phyloP scores from a whole-genome alignment of 2,888 invertebrate species.

The Acanthosepion esculentum region DNA sequence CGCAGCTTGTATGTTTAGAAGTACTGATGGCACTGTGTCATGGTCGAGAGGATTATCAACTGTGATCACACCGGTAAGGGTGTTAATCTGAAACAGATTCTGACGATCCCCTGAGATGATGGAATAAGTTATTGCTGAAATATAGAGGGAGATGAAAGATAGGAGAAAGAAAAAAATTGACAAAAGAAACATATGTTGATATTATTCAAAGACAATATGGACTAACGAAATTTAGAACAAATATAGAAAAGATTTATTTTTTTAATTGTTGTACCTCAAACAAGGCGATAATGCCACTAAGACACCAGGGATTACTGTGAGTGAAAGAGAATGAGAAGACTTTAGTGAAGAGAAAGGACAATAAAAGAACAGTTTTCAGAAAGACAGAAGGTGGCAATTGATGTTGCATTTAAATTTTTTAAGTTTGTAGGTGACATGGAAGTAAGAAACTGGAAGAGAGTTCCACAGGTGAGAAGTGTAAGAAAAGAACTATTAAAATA shows the following conservation, averaged over 20 bases:
- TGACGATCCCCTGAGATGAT: conserved; percentile 87
- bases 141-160: background rate
- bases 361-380: too few relatives aligned
- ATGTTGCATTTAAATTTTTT: too few relatives aligned
- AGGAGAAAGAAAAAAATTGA: background rate
- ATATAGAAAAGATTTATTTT: background rate
- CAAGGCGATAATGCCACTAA: too few relatives aligned
- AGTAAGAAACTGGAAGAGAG: too few relatives aligned
- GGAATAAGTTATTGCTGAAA: conserved; percentile 60
- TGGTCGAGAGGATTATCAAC: conserved; percentile 87
- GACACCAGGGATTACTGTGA: too few relatives aligned
- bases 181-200: background rate
- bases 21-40: conserved; percentile 85
- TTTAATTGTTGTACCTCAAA: too few relatives aligned
- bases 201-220: background rate
- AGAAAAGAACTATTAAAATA: too few relatives aligned
- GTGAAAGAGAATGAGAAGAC: too few relatives aligned
- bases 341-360: too few relatives aligned
- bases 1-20: conserved; percentile 89
- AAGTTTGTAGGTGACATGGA: too few relatives aligned
- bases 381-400: too few relatives aligned
- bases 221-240: background rate
- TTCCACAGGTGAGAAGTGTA: too few relatives aligned
- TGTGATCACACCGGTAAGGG: conserved; percentile 85
- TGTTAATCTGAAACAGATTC: conserved; percentile 87